Conservation (phyloP, 2,888 invertebrate species). For the Hirtodrosophila histrioides region DNA sequence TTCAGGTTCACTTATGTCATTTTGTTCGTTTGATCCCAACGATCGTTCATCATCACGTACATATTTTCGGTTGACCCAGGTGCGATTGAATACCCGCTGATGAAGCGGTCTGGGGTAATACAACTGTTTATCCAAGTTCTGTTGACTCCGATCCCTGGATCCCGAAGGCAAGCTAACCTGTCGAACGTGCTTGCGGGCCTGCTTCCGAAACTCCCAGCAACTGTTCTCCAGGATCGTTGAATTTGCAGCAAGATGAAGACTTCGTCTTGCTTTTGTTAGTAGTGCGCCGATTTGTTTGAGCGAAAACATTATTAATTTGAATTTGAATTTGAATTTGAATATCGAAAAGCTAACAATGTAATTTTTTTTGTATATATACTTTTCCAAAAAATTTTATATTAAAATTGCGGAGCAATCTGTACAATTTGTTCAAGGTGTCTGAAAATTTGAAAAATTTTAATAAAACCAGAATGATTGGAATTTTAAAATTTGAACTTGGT, state of each 20-base stretch:
- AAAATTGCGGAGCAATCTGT: no score
- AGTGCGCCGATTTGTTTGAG: slow-evolving; percentile 1
- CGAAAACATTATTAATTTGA: slow-evolving; percentile 26
- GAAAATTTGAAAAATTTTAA: no score
- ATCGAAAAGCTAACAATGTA: background rate
- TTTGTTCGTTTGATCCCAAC: no score
- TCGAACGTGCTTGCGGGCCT: slow-evolving; percentile 16
- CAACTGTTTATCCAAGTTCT: background rate
- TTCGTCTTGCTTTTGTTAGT: background rate
- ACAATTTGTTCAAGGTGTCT: no score
- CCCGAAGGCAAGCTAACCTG: background rate
- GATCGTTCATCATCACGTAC: no score
- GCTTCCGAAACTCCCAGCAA: slow-evolving; percentile 37
- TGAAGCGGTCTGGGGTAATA: slow-evolving; percentile 6
- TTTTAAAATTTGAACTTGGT: no score
- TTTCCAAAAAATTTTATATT: no score
- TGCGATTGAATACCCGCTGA: background rate
- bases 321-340: slow-evolving; percentile 20
- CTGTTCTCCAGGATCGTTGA: slow-evolving; percentile 10
- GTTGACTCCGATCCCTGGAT: background rate
- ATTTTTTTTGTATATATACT: no score
- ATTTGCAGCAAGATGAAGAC: slow-evolving; percentile 11
- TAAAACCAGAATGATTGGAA: no score
- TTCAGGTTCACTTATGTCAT: no score
- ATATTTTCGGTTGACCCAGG: background rate